Evolutionary conservation across 64 coral and sea anemone species (phyloP).

Genomic region (Catalaphyllia jardinei): DNA sequence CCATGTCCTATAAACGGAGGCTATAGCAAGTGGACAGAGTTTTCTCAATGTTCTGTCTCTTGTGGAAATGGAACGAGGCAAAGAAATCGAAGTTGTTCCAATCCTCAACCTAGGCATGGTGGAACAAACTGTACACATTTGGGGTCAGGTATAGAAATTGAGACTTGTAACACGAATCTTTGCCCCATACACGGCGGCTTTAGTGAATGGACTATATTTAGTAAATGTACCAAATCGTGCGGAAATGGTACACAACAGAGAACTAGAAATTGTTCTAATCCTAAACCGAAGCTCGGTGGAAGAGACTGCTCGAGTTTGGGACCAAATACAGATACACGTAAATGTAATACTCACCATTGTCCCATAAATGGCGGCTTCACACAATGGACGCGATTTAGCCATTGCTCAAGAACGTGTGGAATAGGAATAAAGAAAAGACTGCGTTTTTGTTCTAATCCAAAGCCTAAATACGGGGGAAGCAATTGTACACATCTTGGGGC

Average conservation of each 20-base stretch:
- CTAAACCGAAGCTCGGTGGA: slow-evolving; percentile 57
- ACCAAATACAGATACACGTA: slow-evolving; percentile 3
- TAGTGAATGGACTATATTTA: slow-evolving; percentile 48
- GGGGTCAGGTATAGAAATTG: slow-evolving; percentile 34
- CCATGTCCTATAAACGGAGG: slow-evolving; percentile 80
- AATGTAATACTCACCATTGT: slow-evolving; percentile 57
- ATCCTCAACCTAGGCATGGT: slow-evolving; percentile 55
- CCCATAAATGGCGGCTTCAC: slow-evolving; percentile 66
- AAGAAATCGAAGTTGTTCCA: slow-evolving; percentile 61
- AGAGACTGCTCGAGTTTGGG: slow-evolving; percentile 67
- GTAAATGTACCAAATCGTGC: slow-evolving; percentile 62
- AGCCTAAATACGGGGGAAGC: slow-evolving; percentile 56
- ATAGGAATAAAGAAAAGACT: slow-evolving; percentile 54
- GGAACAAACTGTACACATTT: slow-evolving; percentile 57
- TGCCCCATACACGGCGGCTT: slow-evolving; percentile 67
- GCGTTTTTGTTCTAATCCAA: slow-evolving; percentile 73
- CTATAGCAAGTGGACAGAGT: slow-evolving; percentile 72
- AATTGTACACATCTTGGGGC: slow-evolving; percentile 57
- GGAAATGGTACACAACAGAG: slow-evolving; percentile 49
- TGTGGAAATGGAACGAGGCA: slow-evolving; percentile 74
- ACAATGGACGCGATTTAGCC: slow-evolving; percentile 61
- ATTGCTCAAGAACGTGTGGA: slow-evolving; percentile 71
- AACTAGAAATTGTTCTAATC: slow-evolving; percentile 66
- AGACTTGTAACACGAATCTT: slow-evolving; percentile 31
- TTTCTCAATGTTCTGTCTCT: slow-evolving; percentile 60